phyloP scores from a whole-genome alignment of 2,113 vertebrate species.

The Neodontobutis hainanensis region DNA sequence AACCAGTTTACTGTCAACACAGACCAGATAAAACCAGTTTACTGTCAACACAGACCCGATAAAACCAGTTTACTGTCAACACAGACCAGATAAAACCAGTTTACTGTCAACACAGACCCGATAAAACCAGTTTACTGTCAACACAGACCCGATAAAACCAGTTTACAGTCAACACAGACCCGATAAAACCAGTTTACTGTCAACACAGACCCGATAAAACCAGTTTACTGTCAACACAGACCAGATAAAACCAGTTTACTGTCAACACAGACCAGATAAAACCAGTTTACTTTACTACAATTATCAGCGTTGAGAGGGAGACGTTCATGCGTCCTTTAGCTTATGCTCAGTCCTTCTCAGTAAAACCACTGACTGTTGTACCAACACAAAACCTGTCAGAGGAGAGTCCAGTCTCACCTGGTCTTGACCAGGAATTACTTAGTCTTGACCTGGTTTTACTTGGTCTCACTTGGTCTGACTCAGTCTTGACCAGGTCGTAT shows the following conservation, averaged over 20 bases:
- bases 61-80: constrained; percentile 87
- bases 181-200: constrained; percentile 91
- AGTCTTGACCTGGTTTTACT: too few relatives aligned
- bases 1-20: constrained; percentile 86
- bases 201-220: constrained; percentile 63
- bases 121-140: constrained; percentile 88
- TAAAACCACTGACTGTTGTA: too few relatives aligned
- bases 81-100: constrained; percentile 78
- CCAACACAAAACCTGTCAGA: too few relatives aligned
- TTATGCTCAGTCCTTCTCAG: too few relatives aligned
- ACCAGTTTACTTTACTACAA: not conserved
- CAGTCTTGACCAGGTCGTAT: too few relatives aligned
- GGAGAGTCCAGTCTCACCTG: too few relatives aligned
- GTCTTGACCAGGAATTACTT: too few relatives aligned
- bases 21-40: constrained; percentile 84
- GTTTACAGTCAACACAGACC: constrained; percentile 79
- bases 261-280: constrained; percentile 16
- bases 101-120: constrained; percentile 79
- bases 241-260: constrained; percentile 91
- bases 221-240: constrained; percentile 82
- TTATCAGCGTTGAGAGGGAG: too few relatives aligned
- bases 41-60: constrained; percentile 72
- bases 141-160: constrained; percentile 76
- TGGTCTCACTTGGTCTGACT: too few relatives aligned
- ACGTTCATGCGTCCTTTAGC: too few relatives aligned